These are phyloP conservation scores for Aproaerema taeniolella DNA, from an alignment of 2,888 invertebrate genomes.

Conservation along the genomic window DNA sequence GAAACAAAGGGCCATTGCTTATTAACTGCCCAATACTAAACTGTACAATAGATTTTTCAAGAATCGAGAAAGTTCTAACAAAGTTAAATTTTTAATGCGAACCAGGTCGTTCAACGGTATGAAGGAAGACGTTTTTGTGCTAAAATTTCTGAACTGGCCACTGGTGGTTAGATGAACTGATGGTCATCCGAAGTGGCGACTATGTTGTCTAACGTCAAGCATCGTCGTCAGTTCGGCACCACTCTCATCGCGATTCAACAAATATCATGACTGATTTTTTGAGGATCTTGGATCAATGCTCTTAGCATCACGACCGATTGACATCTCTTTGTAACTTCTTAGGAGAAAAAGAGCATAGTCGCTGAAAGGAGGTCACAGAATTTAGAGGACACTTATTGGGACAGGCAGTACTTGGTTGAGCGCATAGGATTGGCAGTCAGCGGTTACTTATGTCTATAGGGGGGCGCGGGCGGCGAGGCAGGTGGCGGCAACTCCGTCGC, in stretches of 20 bases:
- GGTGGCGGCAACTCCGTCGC: constrained; percentile 61
- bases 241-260: constrained; percentile 26
- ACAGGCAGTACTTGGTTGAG: constrained; percentile 63
- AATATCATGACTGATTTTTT: constrained; percentile 33
- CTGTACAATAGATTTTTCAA: constrained; percentile 72
- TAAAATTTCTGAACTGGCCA: constrained; percentile 49
- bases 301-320: constrained; percentile 7
- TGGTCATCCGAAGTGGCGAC: constrained; percentile 47
- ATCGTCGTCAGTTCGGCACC: constrained; percentile 28
- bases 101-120: constrained; percentile 70
- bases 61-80: constrained; percentile 69
- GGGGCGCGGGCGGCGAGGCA: constrained; percentile 65
- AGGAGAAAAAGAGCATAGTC: constrained; percentile 42
- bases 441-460: constrained; percentile 67
- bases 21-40: constrained; percentile 65
- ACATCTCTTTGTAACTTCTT: constrained; percentile 22
- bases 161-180: too few relatives aligned
- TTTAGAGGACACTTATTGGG: constrained; percentile 44
- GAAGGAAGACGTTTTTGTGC: constrained; percentile 78
- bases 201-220: constrained; percentile 54
- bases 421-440: constrained; percentile 66
- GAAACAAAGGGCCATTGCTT: constrained; percentile 63
- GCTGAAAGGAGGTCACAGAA: constrained; percentile 40
- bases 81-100: constrained; percentile 67
- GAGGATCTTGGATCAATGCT: constrained; percentile 17